Percentiles rank a stretch among this genome's conserved stretches.
These are phyloP conservation scores for Etheostoma perlongum DNA, from an alignment of 2,797 vertebrate species.

Conservation along the genomic window DNA sequence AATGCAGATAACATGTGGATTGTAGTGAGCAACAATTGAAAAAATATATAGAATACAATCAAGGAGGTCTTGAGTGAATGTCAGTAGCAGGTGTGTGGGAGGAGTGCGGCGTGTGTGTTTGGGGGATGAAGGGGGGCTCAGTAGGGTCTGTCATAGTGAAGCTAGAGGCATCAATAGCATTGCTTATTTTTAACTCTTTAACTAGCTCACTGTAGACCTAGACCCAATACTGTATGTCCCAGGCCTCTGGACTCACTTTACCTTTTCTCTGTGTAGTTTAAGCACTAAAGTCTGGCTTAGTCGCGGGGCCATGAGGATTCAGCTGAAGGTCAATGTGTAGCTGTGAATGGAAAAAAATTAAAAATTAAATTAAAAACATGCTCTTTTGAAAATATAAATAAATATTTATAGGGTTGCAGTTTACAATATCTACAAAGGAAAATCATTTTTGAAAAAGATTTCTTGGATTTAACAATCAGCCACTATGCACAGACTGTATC, in stretches of 20 bases:
- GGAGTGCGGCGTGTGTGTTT: constrained; percentile 44
- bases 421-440: background rate
- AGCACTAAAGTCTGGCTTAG: constrained; percentile 7
- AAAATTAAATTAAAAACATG: background rate
- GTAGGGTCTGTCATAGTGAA: constrained; percentile 71
- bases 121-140: constrained; percentile 45
- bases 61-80: constrained; percentile 61
- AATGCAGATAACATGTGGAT: background rate
- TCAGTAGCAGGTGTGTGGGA: constrained; percentile 70
- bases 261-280: constrained; percentile 22
- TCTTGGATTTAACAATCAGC: background rate
- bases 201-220: constrained; percentile 82
- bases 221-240: constrained; percentile 49
- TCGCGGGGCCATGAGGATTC: background rate
- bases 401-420: background rate
- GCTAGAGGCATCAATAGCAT: constrained; percentile 67
- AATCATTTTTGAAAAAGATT: background rate
- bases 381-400: background rate
- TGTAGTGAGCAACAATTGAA: background rate
- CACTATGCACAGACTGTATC: background rate
- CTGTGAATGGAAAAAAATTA: background rate
- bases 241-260: constrained; percentile 18
- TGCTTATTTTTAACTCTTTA: constrained; percentile 87
- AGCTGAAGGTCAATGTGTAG: background rate
- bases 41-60: constrained; percentile 20